Evolutionary conservation across 1,140 invertebrate species (phyloP), one percentile per base, ranked within the genome.

Genomic region (Oryctes rhinoceros): DNA sequence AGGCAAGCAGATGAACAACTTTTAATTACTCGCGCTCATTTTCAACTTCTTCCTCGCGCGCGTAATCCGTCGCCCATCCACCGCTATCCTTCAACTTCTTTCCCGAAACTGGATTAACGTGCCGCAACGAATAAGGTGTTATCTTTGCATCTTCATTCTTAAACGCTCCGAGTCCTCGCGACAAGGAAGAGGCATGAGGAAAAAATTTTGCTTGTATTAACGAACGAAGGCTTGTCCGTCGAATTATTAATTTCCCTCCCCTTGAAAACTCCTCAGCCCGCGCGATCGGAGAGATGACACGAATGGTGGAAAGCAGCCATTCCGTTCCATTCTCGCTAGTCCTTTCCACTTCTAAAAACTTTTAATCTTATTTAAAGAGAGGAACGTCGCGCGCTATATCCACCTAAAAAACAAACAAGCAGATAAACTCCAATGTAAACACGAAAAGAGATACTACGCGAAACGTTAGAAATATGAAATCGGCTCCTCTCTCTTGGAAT

Each of bases 1-100:
- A 71, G 65, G 35, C 24, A 71, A 75, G 82, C 53, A 86, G 84
- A 83, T 84, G 83, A 86, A 86, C 85, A 83, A 82, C 82, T 85
- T 84, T 86, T 86, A 86, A 86, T 86, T 86, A 85, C 75, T 76
- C 75, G 65, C 20, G 20, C 65, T 71, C 65, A 71, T 71, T 71
- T 71, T 71, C 65, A 71, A 71, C 65, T 71, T 71, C 20, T 71
- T 71, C 65, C 13, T 71, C n/a, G n/a, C 65, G 65, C 35, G 24
- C 65, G 65, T 71, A 71, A 71, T 71, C 65, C 35, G n/a, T n/a
- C 65, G n/a, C 15, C 13, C 65, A 30, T 67, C 62, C 62, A 67
- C 62, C 62, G n/a, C 62, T 49, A 37, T 30, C 65, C 35, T 30
- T 71, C 24, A 30, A 71, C 65, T 71, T 71, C 65, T 71, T 71